These are phyloP conservation scores for Ceraclea dissimilis DNA, from an alignment of 2,888 invertebrate genomes.

Conservation along the genomic window DNA sequence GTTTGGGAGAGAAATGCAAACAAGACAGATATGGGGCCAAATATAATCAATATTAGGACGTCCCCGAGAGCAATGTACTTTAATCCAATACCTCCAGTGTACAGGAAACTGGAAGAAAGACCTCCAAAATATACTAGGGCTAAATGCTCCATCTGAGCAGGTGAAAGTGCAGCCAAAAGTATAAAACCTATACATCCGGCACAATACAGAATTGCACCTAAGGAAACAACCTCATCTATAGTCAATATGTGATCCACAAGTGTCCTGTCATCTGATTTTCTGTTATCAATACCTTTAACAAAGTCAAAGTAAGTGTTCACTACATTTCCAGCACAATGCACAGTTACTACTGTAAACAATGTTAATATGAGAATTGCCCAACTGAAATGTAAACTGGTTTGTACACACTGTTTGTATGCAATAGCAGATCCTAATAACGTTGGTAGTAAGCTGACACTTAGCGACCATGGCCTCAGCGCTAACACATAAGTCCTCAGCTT, in stretches of 20 bases:
- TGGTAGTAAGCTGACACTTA: conserved; percentile 86
- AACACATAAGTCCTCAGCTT: conserved; percentile 82
- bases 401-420: conserved; percentile 74
- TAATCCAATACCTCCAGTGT: conserved; percentile 91
- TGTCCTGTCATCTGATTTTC: conserved; percentile 89
- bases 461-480: conserved; percentile 88
- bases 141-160: conserved; percentile 90
- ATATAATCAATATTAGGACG: conserved; percentile 82
- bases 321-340: conserved; percentile 93
- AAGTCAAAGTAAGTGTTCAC: conserved; percentile 96
- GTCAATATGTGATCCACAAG: conserved; percentile 83
- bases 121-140: conserved; percentile 94
- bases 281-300: conserved; percentile 86
- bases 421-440: conserved; percentile 84
- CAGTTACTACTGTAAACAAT: conserved; percentile 78
- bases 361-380: conserved; percentile 73
- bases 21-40: conserved; percentile 89
- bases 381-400: conserved; percentile 58
- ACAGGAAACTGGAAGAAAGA: conserved; percentile 89
- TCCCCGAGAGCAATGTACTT: conserved; percentile 95
- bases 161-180: conserved; percentile 67
- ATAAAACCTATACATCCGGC: conserved; percentile 82
- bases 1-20: conserved; percentile 92
- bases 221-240: conserved; percentile 67
- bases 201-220: conserved; percentile 83